phyloP scores from a whole-genome alignment of 1,140 invertebrate genomes.

The Lucilia sericata region DNA sequence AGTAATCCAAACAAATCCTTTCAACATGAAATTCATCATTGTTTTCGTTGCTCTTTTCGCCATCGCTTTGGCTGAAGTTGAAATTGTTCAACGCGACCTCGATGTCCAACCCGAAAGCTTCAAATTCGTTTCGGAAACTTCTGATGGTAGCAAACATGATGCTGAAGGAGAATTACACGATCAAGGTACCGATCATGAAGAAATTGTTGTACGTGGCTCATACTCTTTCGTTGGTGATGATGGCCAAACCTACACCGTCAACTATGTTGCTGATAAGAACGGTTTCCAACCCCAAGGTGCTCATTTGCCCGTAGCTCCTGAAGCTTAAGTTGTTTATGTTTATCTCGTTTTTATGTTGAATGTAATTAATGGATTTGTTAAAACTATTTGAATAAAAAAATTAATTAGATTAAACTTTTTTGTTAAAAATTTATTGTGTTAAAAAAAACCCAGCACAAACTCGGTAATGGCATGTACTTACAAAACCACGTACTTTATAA shows the following conservation, averaged over 20 bases:
- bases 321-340: not conserved
- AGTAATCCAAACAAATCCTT: conserved; percentile 52
- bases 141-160: conserved; percentile 73
- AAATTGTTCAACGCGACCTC: conserved; percentile 38
- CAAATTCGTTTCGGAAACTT: conserved; percentile 70
- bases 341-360: not conserved
- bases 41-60: conserved; percentile 47
- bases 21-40: conserved; percentile 53
- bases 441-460: no score
- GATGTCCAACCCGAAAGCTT: conserved; percentile 47
- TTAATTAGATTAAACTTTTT: not conserved
- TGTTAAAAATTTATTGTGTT: no score
- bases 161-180: conserved; percentile 76
- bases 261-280: conserved; percentile 75
- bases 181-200: conserved; percentile 71
- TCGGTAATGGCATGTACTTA: no score
- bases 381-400: conserved; percentile 23
- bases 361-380: conserved; percentile 1
- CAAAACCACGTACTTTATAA: no score
- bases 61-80: conserved; percentile 47
- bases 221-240: conserved; percentile 75
- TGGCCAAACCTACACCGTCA: conserved; percentile 72
- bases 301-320: conserved; percentile 64
- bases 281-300: conserved; percentile 73
- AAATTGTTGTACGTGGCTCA: conserved; percentile 72